Conservation (phyloP, 2,113 vertebrate species). For the Phrynocephalus versicolor region DNA sequence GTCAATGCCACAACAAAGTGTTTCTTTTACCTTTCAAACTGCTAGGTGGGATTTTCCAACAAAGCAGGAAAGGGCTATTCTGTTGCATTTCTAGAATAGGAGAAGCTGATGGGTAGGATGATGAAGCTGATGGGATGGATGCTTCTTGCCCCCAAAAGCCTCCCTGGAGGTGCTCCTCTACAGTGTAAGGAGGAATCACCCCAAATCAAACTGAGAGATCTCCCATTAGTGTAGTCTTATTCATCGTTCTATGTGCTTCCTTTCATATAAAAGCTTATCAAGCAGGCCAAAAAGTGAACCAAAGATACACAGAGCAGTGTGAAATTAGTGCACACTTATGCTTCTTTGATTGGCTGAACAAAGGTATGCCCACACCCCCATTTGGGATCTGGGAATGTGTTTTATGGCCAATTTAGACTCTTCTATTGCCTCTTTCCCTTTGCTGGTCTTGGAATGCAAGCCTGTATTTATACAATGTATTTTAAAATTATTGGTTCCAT, state of each 20-base stretch:
- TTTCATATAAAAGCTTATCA: background rate
- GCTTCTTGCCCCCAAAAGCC: background rate
- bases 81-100: too few relatives aligned
- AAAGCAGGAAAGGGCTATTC: slow-evolving; percentile 8
- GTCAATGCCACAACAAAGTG: slow-evolving; percentile 19
- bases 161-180: background rate
- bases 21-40: slow-evolving; percentile 25
- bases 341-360: too few relatives aligned
- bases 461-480: background rate
- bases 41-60: slow-evolving; percentile 30
- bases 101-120: too few relatives aligned
- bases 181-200: background rate
- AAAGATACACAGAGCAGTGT: too few relatives aligned
- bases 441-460: background rate
- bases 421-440: background rate
- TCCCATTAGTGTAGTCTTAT: background rate
- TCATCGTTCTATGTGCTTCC: background rate
- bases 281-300: too few relatives aligned
- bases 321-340: too few relatives aligned
- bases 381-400: too few relatives aligned
- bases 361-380: too few relatives aligned
- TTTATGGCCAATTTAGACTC: too few relatives aligned
- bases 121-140: too few relatives aligned
- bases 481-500: too few relatives aligned
- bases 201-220: background rate